phyloP scores from a whole-genome alignment of 2,888 invertebrate genomes.

The Acanthosoma haemorrhoidale region DNA sequence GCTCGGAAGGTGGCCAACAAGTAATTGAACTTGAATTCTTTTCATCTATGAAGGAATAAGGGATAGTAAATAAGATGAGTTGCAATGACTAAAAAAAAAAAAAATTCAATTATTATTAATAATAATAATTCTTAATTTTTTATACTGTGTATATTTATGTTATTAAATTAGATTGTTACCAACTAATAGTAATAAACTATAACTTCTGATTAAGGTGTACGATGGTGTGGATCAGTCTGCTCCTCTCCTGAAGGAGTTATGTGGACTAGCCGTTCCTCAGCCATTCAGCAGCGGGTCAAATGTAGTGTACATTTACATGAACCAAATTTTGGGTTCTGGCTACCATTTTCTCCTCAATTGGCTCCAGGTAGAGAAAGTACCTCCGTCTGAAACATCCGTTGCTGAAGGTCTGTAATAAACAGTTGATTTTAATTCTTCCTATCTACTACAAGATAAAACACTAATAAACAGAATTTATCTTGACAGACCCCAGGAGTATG shows the following conservation, averaged over 20 bases:
- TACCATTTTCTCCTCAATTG: constrained; percentile 52
- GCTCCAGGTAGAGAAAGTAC: constrained; percentile 43
- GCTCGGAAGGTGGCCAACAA: no score
- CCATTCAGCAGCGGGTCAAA: constrained; percentile 60
- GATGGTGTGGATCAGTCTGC: constrained; percentile 69
- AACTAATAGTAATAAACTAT: no score
- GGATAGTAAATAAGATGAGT: no score
- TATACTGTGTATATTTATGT: constrained; percentile 32
- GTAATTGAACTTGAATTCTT: no score
- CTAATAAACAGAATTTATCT: no score
- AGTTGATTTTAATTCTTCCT: no score
- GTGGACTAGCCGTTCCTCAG: constrained; percentile 52
- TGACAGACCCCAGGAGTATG: no score
- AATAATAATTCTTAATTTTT: constrained; percentile 35
- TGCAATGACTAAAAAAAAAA: no score
- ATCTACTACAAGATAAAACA: no score
- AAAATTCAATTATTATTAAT: no score
- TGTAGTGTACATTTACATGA: constrained; percentile 46
- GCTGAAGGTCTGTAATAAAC: background rate
- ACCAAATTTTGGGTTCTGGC: constrained; percentile 48
- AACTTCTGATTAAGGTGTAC: constrained; percentile 52
- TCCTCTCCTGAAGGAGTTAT: constrained; percentile 52
- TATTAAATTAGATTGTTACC: no score
- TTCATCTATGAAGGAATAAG: no score
- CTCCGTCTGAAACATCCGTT: background rate